These are phyloP conservation scores for Albula goreensis DNA, from an alignment of 2,113 vertebrate species.

Conservation along the genomic window DNA sequence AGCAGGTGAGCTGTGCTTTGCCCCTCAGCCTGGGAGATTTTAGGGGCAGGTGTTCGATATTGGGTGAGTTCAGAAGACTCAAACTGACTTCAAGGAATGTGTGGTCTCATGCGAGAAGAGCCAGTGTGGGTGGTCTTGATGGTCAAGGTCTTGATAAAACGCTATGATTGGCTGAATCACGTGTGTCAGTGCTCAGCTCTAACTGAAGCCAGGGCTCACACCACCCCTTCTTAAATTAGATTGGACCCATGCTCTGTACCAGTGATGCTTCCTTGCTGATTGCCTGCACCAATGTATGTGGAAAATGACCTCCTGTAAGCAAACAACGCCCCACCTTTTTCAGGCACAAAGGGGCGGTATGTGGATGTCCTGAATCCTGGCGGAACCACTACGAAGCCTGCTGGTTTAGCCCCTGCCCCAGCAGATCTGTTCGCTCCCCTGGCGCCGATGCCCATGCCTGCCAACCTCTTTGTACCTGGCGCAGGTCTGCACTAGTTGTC, in stretches of 20 bases:
- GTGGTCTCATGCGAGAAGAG: too few relatives aligned
- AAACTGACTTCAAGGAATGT: too few relatives aligned
- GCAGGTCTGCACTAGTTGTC: constrained; percentile 72
- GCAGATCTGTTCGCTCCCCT: constrained; percentile 90
- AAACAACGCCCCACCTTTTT: constrained; percentile 36
- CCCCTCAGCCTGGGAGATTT: background rate
- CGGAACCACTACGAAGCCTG: constrained; percentile 66
- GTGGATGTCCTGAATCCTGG: constrained; percentile 90
- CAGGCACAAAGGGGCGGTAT: constrained; percentile 80
- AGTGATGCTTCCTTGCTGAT: background rate
- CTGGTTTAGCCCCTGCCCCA: constrained; percentile 72
- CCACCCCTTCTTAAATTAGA: too few relatives aligned
- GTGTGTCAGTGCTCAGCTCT: too few relatives aligned
- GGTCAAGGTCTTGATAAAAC: too few relatives aligned
- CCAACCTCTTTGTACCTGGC: constrained; percentile 82
- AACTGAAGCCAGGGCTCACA: too few relatives aligned
- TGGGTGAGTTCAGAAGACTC: too few relatives aligned
- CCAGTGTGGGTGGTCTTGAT: too few relatives aligned
- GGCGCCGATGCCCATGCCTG: constrained; percentile 86
- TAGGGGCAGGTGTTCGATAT: too few relatives aligned
- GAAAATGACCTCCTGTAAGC: background rate
- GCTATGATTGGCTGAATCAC: too few relatives aligned
- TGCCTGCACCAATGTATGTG: background rate
- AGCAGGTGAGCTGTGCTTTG: constrained; percentile 76
- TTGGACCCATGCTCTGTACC: background rate